Evolutionary conservation across 2,797 vertebrate genomes (phyloP).

Genomic region (Petrocephalus sullivani): DNA sequence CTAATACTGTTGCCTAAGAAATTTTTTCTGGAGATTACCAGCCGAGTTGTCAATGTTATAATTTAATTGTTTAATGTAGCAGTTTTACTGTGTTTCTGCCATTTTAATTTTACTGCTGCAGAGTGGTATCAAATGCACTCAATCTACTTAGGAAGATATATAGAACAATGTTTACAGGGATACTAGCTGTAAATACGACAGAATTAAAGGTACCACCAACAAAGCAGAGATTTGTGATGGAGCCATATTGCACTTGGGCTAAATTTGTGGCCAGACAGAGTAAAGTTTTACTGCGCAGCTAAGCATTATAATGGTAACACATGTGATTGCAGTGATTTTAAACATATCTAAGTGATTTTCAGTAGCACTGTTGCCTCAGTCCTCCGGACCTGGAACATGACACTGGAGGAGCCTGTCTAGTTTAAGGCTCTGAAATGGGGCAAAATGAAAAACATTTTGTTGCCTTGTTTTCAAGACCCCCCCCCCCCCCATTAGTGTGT

Average conservation of each 20-base stretch:
- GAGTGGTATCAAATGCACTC: background rate
- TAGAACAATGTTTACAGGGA: background rate
- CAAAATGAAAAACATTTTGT: background rate
- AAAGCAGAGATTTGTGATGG: background rate
- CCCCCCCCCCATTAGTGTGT: constrained; percentile 7
- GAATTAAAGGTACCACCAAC: background rate
- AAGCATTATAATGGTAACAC: background rate
- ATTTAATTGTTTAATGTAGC: background rate
- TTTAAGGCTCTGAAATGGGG: background rate
- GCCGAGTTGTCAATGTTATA: no score
- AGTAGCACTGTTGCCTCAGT: background rate
- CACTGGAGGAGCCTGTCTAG: background rate
- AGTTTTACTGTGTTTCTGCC: background rate
- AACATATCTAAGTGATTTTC: background rate
- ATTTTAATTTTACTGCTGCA: background rate
- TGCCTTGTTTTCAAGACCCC: background rate
- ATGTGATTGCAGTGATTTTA: background rate
- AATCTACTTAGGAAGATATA: background rate
- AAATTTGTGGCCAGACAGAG: background rate
- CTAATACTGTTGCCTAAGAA: no score
- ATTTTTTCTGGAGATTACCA: no score
- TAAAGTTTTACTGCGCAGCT: background rate
- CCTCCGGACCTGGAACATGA: background rate
- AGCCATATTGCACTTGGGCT: background rate
- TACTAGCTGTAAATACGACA: background rate